Evolutionary conservation across 2,113 vertebrate genomes (phyloP), one percentile per base, ranked within the genome.

Genomic region (Alethe diademata): DNA sequence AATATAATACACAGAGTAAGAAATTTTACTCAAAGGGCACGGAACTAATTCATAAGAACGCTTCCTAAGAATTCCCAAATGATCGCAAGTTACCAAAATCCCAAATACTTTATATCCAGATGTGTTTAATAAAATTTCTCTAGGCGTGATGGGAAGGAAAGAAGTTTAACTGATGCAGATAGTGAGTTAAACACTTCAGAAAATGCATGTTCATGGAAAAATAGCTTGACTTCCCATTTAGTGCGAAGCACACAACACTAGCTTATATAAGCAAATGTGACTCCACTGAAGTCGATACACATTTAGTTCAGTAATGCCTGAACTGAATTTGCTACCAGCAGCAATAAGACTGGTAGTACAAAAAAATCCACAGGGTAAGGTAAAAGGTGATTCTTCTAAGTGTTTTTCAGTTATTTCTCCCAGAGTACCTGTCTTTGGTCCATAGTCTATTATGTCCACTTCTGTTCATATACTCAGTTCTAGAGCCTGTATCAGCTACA

Each of bases 71-170:
- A 92, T 83, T 80, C 67, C 71, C 75, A 76, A 48, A 33, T 86
- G 69, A 76, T 5, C 88, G 47, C 36, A 80, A 93, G 22, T 53
- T 64, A 88, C 38, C 1, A 7, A 86, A 88, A 88, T 47, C 57
- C 72, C 75, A 88, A 92, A 90, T 66, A 79, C 92, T 88, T 88
- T 58, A 74, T 70, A 80, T 67, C 25, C 47, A 91, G 84, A 85
- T 18, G 26, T 91, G 42, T 81, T 94, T 61, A 72, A 48, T 72
- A 78, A 42, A 65, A 78, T 35, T 26, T 76, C 53, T 72, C 60
- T 53, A 25, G 71, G 60, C 73, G 57, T 6, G 15, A 67, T 26
- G 40, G 61, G 61, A 91, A 60, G 40, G 43, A 48, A 57, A 28
- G n/a, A 81, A 81, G 64, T 89, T 91, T 66, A 89, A 87, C 61